These are phyloP conservation scores for Acanthopagrus latus DNA, from an alignment of 2,797 vertebrate genomes.

Conservation along the genomic window DNA sequence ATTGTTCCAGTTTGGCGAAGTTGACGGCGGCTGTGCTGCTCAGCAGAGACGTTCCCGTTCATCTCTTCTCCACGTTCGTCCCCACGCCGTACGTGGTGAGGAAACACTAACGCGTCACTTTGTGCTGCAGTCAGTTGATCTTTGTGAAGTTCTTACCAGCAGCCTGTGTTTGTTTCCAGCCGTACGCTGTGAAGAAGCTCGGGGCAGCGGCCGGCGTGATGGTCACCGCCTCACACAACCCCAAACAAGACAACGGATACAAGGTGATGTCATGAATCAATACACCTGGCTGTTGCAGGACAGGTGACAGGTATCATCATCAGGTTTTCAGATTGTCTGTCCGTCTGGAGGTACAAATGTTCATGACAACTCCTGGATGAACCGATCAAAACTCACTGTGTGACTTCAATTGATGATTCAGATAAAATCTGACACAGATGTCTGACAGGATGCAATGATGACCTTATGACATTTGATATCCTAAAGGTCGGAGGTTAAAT, in stretches of 20 bases:
- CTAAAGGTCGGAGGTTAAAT: too few relatives aligned
- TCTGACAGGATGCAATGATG: too few relatives aligned
- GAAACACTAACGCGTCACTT: neutral
- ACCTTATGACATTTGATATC: too few relatives aligned
- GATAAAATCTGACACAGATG: too few relatives aligned
- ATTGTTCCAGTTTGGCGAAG: conserved; percentile 87
- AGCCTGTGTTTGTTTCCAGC: conserved; percentile 79
- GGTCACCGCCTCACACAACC: conserved; percentile 97
- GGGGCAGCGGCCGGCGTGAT: conserved; percentile 93
- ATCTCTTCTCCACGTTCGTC: conserved; percentile 94
- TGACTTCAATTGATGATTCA: too few relatives aligned
- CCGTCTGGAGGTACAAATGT: too few relatives aligned
- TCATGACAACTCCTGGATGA: too few relatives aligned
- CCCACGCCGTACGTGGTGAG: conserved; percentile 98
- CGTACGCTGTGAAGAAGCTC: conserved; percentile 92
- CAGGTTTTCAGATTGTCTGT: too few relatives aligned
- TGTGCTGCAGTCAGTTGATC: neutral
- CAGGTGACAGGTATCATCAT: too few relatives aligned
- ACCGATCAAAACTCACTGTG: too few relatives aligned
- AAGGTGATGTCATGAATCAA: conserved; percentile 84
- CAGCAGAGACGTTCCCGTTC: conserved; percentile 89
- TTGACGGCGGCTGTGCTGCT: conserved; percentile 93
- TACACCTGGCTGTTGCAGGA: too few relatives aligned
- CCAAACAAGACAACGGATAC: conserved; percentile 97
- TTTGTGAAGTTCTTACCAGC: too few relatives aligned